Conservation (phyloP, 2,888 invertebrate species). For the Habroteleia sp. region DNA sequence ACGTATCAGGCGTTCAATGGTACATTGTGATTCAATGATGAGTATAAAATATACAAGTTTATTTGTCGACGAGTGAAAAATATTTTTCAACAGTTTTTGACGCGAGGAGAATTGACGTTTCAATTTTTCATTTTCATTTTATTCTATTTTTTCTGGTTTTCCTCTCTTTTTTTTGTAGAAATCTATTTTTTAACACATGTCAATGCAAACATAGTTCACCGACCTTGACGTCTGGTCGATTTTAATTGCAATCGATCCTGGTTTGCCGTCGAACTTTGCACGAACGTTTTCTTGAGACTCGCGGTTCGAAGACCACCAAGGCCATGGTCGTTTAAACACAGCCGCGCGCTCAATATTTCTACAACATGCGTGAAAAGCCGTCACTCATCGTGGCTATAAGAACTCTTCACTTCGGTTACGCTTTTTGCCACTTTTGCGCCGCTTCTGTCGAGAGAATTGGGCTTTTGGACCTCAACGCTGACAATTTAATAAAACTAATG, state of each 20-base stretch:
- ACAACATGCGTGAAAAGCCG: constrained; percentile 56
- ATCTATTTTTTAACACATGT: not conserved
- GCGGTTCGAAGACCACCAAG: constrained; percentile 65
- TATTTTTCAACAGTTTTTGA: too few relatives aligned
- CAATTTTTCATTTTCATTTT: too few relatives aligned
- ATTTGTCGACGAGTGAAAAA: too few relatives aligned
- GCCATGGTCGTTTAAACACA: constrained; percentile 65
- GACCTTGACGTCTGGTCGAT: constrained; percentile 64
- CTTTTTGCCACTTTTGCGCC: constrained; percentile 22
- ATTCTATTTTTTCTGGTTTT: too few relatives aligned
- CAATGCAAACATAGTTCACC: constrained; percentile 48
- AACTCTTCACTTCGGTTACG: constrained; percentile 11
- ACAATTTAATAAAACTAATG: too few relatives aligned
- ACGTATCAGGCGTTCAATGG: too few relatives aligned
- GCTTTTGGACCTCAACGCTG: too few relatives aligned
- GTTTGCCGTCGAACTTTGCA: constrained; percentile 53
- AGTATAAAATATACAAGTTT: too few relatives aligned
- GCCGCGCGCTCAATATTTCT: constrained; percentile 31
- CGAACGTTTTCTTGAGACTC: constrained; percentile 69
- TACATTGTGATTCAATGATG: too few relatives aligned
- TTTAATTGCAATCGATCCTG: constrained; percentile 62
- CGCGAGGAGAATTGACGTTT: too few relatives aligned
- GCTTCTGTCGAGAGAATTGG: not conserved
- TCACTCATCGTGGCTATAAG: constrained; percentile 25
- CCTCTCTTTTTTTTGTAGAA: too few relatives aligned